Conservation (phyloP, 2,113 vertebrate genomes). For the Saccopteryx bilineata region DNA sequence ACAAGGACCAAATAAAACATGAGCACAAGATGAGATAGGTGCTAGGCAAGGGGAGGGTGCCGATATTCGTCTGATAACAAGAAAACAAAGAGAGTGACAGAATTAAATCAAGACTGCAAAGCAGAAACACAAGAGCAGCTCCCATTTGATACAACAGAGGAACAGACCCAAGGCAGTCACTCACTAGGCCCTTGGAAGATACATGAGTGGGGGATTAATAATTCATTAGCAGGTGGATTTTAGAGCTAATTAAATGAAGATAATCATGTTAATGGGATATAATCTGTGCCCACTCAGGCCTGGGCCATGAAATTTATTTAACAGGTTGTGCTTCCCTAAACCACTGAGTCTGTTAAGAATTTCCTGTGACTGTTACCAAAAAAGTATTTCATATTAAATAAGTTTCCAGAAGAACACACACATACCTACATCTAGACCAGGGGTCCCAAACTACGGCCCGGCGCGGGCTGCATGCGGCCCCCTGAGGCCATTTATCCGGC, state of each 20-base stretch:
- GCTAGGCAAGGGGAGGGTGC: accelerated
- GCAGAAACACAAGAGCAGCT: background rate
- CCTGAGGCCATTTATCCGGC: too few relatives aligned
- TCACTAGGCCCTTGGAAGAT: background rate
- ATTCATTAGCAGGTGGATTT: constrained; percentile 41
- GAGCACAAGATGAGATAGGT: background rate
- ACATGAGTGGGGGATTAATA: background rate
- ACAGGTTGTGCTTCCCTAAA: background rate
- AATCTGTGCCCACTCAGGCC: constrained; percentile 46
- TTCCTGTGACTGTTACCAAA: background rate
- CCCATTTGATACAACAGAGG: accelerated
- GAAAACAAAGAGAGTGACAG: background rate
- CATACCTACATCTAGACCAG: background rate
- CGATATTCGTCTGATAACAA: background rate
- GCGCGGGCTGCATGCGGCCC: too few relatives aligned
- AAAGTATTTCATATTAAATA: constrained; percentile 25
- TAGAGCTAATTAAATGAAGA: constrained; percentile 58
- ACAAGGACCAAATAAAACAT: background rate
- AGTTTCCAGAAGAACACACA: constrained; percentile 28
- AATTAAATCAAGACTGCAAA: background rate
- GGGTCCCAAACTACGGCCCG: too few relatives aligned
- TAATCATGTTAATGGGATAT: background rate
- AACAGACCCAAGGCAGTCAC: background rate
- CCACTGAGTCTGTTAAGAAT: background rate
- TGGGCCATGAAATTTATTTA: background rate